Base-by-base conservation (phyloP, 2,113 vertebrate genomes). In the Petrocephalus microphthalmus region DNA sequence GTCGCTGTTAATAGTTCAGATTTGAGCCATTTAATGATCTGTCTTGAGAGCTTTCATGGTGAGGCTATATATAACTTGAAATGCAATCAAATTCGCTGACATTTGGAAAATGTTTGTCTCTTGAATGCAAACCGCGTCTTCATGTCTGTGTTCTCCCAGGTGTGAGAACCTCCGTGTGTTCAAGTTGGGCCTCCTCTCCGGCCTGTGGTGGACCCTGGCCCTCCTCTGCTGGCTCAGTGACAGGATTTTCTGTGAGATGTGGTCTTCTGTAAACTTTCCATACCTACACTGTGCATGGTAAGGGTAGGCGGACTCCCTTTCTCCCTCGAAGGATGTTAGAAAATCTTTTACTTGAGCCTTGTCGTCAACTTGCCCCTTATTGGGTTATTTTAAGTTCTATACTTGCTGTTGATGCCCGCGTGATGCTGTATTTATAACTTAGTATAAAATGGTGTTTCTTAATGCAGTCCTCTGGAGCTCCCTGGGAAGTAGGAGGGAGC, bases 141-240 rank as follows among this genome's bases (percentile, higher is more conserved):
- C 11, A 49, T 29, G 20, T 60, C 22, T 20, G 8, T 15, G 5
- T 20, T 5, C 22, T 51, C 56, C 22, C 92, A 99, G 98, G 91
- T 99, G 98, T 95, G 98, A 99, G 94, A 99, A 99, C 84, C 90
- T 96, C 33, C 97, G 97, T 64, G 98, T 99, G 2, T 98, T 97
- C 92, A 99, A 99, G 93, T 93, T 99, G 90, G 98, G 98, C 51
- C 95, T 99, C 90, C 95, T 99, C 91, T 97, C 98, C 0, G 98
- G 98, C 87, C 95, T 99, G 92, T 99, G 98, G 98, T 99, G 98
- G 98, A 96, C 93, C 0, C 92, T 99, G 4, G 98, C 98, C 47
- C 95, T 99, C 89, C 95, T 97, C 89, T 99, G 98, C 93, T 99
- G 98, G 98, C 96, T 99, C 93, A 99, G 98, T 74, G 98, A 99